Base-by-base conservation (phyloP, 1,140 invertebrate species). In the Globodera ellingtonae region DNA sequence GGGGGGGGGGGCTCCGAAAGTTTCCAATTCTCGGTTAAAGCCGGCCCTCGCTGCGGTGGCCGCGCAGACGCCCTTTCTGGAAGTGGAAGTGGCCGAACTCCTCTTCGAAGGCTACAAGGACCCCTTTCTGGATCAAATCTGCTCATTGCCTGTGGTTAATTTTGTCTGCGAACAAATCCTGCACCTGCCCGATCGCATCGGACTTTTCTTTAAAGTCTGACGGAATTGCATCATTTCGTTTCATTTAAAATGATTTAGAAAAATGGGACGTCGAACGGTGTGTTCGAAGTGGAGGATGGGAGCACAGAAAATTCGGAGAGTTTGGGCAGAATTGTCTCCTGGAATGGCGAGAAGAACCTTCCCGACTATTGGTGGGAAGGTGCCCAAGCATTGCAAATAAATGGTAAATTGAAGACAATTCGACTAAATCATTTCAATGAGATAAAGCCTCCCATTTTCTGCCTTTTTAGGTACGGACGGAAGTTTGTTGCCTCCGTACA, bases 51-150 rank as follows among this genome's bases (percentile, higher is more conserved):
- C 86, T 13, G 89, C 87, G 1, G 79, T 89, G 15, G 50, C 88
- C 35, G 84, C 86, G 7, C 87, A 89, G 72, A 89, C 87, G 13
- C 88, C 87, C 6, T 89, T 89, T 50, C 71, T 89, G 8, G 87
- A 89, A 82, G 87, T 89, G 15, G 87, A 89, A 80, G 88, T 89
- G 15, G 81, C 85, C 8, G 88, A 89, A 72, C 77, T 89, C 1
- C 83, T 89, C 18, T 89, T 87, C 83, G 85, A 85, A 50, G 87
- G 87, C 35, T 89, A 89, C 79, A 81, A 79, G 72, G 87, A 89
- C 72, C 87, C 87, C 13, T 89, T 89, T 77, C 76, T 89, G 10
- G 88, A 89, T 48, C 85, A 89, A 72, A 84, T 87, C 50, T 69
- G 65, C 65, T 79, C 65, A 15, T 50, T 82, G n/a, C 80, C 80